Evolutionary conservation across 2,888 invertebrate species (phyloP).

Genomic region (Thera britannica): DNA sequence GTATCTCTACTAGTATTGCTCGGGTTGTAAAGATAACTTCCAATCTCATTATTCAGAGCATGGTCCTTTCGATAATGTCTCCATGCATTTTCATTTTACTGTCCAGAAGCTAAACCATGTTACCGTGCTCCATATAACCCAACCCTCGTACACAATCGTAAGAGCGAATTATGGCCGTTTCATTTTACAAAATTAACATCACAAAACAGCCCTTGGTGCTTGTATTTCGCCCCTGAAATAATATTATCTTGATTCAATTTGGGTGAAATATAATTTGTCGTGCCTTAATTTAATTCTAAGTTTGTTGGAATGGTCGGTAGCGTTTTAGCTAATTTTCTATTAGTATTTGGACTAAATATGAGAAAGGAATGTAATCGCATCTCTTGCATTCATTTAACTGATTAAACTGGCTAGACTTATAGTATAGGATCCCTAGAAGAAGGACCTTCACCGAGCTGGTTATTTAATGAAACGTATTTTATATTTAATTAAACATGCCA

Average conservation of each 20-base stretch:
- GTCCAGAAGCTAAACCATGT: slow-evolving; percentile 17
- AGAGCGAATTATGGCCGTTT: slow-evolving; percentile 39
- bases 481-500: too few species aligned
- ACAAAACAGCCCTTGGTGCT: slow-evolving; percentile 55
- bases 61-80: background rate
- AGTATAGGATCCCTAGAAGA: too few species aligned
- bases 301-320: slow-evolving; percentile 54
- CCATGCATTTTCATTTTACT: background rate
- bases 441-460: too few species aligned
- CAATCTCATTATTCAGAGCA: too few species aligned
- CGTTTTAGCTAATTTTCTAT: slow-evolving; percentile 55
- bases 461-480: too few species aligned
- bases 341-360: slow-evolving; percentile 31
- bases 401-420: background rate
- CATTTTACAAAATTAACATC: slow-evolving; percentile 57
- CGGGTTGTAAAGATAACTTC: too few species aligned
- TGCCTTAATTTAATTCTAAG: slow-evolving; percentile 67
- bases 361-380: slow-evolving; percentile 1
- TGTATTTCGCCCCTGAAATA: slow-evolving; percentile 57
- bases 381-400: background rate
- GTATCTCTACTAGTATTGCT: too few species aligned
- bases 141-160: slow-evolving; percentile 24
- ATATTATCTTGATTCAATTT: slow-evolving; percentile 61
- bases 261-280: slow-evolving; percentile 63
- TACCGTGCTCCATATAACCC: slow-evolving; percentile 24